These are phyloP conservation scores for Lates japonicus DNA, from an alignment of 2,797 vertebrate species.

Conservation along the genomic window DNA sequence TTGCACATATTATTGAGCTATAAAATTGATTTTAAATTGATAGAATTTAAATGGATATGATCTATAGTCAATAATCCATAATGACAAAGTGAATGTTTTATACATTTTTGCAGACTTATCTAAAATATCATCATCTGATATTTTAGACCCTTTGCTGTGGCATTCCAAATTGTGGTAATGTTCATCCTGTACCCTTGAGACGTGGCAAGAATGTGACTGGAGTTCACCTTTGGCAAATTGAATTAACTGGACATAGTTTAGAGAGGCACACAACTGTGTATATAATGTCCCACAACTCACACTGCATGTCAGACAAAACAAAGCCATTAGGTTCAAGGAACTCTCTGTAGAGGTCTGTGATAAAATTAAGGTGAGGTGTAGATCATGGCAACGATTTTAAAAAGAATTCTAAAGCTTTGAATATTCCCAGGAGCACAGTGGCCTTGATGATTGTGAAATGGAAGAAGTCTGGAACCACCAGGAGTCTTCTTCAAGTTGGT, in stretches of 20 bases:
- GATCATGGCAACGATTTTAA: background rate
- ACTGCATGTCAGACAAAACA: background rate
- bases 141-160: background rate
- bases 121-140: background rate
- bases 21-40: background rate
- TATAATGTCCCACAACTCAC: background rate
- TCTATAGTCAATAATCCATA: background rate
- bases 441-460: background rate
- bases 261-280: background rate
- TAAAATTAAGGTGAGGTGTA: background rate
- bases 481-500: background rate
- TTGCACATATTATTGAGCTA: background rate
- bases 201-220: background rate
- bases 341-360: background rate
- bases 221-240: background rate
- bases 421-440: background rate
- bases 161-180: background rate
- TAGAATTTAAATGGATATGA: too few relatives aligned
- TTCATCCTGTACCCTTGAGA: too few relatives aligned
- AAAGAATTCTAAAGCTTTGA: background rate
- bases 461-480: background rate
- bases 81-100: background rate
- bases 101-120: background rate
- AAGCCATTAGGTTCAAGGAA: background rate
- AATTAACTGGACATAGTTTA: background rate